Evolutionary conservation across 2,113 vertebrate species (phyloP), one percentile per base, ranked within the genome.

Genomic region (Siniperca chuatsi): DNA sequence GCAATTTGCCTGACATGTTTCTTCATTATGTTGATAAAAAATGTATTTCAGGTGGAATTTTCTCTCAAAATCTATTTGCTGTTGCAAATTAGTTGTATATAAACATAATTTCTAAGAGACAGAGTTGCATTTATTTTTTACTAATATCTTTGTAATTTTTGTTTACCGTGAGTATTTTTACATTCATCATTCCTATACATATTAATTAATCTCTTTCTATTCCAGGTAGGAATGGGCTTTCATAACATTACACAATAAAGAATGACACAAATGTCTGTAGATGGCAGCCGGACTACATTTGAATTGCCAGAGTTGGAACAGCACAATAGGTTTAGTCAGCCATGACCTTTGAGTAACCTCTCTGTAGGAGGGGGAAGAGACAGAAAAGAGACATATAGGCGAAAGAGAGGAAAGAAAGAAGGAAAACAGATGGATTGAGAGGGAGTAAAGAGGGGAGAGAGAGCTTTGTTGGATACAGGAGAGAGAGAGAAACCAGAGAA

Each of bases 321-420:
- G 60, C 50, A 87, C 79, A 83, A 73, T 35, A n/a, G 66, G 12
- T 86, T 83, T 40, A 89, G 66, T 86, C 89, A 71, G 75, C 40
- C 66, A 2, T 81, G 89, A 86, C 90, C 91, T 78, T 64, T 68
- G 10, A 72, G 61, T 65, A 33, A 87, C 81, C 88, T 83, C 74
- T 71, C 16, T 54, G 72, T 62, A 25, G 75, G 78, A 87, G 78
- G 77, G 74, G 50, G 35, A 33, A 7, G 37, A 29, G 58, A 44
- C 16, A 54, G 62, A 70, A 48, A 61, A 77, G 62, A 89, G 61
- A 81, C 37, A 69, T 69, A 68, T 64, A 25, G 74, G 75, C 52
- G 15, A 18, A 16, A 37, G 75, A 76, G 78, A 40, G 50, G 58
- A 78, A 70, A 69, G 66, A 73, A 65, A 81, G 74, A 52, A 46